These are phyloP conservation scores for Parazoanthus darwini DNA, from an alignment of 92 coral and sea anemone species.

Conservation along the genomic window DNA sequence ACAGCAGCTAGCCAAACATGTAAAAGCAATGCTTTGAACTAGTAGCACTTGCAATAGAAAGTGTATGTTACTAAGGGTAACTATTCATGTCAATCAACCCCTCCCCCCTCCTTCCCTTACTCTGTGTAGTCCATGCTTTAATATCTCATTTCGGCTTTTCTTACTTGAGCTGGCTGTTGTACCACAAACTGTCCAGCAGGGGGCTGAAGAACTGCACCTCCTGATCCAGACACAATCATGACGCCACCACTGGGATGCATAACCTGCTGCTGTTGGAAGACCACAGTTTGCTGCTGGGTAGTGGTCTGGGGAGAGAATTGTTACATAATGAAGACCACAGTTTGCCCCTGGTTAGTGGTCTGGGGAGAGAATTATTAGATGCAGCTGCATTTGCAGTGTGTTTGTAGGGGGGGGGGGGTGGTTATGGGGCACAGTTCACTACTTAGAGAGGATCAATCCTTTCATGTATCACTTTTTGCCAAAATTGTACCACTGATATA, in stretches of 20 bases:
- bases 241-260: neutral
- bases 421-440: too few species aligned
- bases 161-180: conserved; percentile 33
- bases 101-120: neutral
- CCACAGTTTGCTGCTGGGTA: neutral
- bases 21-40: neutral
- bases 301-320: neutral
- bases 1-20: neutral
- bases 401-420: too few species aligned
- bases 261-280: conserved; percentile 30
- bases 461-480: too few species aligned
- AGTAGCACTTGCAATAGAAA: neutral
- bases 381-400: too few species aligned
- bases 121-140: neutral
- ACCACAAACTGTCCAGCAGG: conserved; percentile 13
- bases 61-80: neutral
- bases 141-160: neutral
- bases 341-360: neutral
- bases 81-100: neutral
- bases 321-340: neutral
- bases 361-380: too few species aligned
- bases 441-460: too few species aligned
- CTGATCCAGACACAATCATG: neutral
- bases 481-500: too few species aligned
- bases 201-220: conserved; percentile 27